phyloP scores from a whole-genome alignment of 2,888 invertebrate species.

The Alloplasta piceator region DNA sequence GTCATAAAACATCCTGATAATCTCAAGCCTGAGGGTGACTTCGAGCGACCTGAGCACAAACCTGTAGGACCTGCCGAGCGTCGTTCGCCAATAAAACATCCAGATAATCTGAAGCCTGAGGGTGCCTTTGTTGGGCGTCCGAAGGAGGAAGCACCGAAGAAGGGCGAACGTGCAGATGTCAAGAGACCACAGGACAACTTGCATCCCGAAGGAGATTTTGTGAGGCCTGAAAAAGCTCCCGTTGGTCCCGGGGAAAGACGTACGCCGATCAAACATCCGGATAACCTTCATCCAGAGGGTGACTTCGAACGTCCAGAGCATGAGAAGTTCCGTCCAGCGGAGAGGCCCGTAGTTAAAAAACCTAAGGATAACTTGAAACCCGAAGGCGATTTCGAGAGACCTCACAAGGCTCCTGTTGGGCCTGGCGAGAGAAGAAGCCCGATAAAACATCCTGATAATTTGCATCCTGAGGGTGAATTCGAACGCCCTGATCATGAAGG shows the following conservation, averaged over 20 bases:
- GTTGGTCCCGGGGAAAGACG: constrained; percentile 83
- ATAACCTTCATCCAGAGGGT: constrained; percentile 84
- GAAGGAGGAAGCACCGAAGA: constrained; percentile 79
- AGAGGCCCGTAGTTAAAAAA: constrained; percentile 71
- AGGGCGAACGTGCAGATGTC: constrained; percentile 77
- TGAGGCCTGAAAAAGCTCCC: constrained; percentile 83
- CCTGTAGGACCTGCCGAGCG: constrained; percentile 74
- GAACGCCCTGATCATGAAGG: constrained; percentile 77
- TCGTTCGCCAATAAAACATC: constrained; percentile 77
- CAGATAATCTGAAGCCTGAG: constrained; percentile 78
- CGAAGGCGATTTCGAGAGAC: constrained; percentile 85
- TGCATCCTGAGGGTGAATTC: constrained; percentile 85
- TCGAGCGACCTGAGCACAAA: constrained; percentile 76
- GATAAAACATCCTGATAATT: constrained; percentile 85
- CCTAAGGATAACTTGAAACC: constrained; percentile 83
- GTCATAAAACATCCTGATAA: constrained; percentile 85
- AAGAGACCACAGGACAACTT: constrained; percentile 71
- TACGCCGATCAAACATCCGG: constrained; percentile 84
- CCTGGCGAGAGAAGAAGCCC: constrained; percentile 76
- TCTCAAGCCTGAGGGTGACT: constrained; percentile 84
- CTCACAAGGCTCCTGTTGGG: constrained; percentile 73
- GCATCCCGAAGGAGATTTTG: constrained; percentile 84
- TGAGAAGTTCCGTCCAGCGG: constrained; percentile 61
- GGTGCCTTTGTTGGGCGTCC: constrained; percentile 79
- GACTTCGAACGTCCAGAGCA: constrained; percentile 74